Evolutionary conservation across 2,888 invertebrate species (phyloP).

Genomic region (Euclidia mi): DNA sequence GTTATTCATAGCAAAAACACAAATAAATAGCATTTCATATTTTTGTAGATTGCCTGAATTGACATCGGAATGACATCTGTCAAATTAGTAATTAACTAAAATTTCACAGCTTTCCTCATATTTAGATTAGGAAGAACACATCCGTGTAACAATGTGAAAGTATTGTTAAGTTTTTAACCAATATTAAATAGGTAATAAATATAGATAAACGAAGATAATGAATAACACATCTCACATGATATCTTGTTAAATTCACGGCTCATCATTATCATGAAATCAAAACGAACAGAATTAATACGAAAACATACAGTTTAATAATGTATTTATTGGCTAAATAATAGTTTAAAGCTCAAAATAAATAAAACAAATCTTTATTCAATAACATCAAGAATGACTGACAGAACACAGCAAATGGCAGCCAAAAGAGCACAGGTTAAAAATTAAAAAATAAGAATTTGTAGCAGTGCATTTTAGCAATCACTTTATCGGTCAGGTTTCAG

Average conservation of each 20-base stretch:
- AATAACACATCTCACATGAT: conserved; percentile 74
- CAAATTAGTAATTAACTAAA: conserved; percentile 67
- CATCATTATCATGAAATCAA: conserved; percentile 60
- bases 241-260: conserved; percentile 61
- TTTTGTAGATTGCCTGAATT: conserved; percentile 63
- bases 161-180: conserved; percentile 31
- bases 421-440: conserved; percentile 53
- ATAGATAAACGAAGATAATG: conserved; percentile 43
- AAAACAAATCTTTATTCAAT: conserved; percentile 76
- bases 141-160: conserved; percentile 14
- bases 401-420: conserved; percentile 84
- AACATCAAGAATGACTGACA: conserved; percentile 87
- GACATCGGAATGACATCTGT: conserved; percentile 83
- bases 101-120: conserved; percentile 38
- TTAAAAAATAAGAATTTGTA: not conserved
- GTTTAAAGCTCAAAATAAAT: conserved; percentile 47
- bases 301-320: conserved; percentile 55
- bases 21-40: conserved; percentile 69
- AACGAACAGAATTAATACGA: conserved; percentile 50
- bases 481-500: too few relatives aligned
- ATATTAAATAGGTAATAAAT: conserved; percentile 38
- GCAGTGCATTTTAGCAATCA: not conserved
- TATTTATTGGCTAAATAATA: conserved; percentile 48
- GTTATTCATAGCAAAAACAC: conserved; percentile 64
- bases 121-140: conserved; percentile 9